phyloP scores from a whole-genome alignment of 2,888 invertebrate species.

The Mythimna vitellina region DNA sequence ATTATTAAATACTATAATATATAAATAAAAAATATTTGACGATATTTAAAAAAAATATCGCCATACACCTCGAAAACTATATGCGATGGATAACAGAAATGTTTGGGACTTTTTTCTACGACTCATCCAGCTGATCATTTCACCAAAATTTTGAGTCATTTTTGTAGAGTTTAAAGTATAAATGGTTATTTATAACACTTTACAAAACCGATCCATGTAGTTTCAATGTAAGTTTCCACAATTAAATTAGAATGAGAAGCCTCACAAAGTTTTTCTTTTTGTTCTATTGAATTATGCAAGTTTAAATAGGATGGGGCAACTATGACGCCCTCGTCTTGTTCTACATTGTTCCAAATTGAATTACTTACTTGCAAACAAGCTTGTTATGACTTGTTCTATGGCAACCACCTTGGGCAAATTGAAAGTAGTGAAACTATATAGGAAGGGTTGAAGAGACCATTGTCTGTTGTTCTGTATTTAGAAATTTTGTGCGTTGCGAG shows the following conservation, averaged over 20 bases:
- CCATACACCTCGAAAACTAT: too few relatives aligned
- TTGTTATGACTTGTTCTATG: conserved; percentile 15
- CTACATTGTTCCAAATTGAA: conserved; percentile 55
- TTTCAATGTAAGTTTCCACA: conserved; percentile 34
- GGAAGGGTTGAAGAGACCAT: neutral
- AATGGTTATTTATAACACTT: neutral
- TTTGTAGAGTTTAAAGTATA: too few relatives aligned
- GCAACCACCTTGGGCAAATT: conserved; percentile 10
- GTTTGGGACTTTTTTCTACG: too few relatives aligned
- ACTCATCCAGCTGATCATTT: too few relatives aligned
- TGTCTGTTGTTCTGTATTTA: neutral
- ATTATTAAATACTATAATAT: too few relatives aligned
- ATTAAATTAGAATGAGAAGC: conserved; percentile 59
- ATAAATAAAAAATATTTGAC: too few relatives aligned
- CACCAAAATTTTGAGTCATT: too few relatives aligned
- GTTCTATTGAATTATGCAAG: conserved; percentile 58
- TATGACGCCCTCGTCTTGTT: conserved; percentile 32
- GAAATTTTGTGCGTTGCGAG: too few relatives aligned
- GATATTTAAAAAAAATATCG: too few relatives aligned
- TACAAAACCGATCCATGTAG: conserved; percentile 16
- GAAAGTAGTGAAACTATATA: neutral
- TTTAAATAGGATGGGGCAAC: conserved; percentile 50
- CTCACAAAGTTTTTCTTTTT: conserved; percentile 46
- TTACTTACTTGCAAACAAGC: conserved; percentile 46
- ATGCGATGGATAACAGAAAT: too few relatives aligned